Percentiles rank a stretch among this genome's conserved stretches.
Conservation (phyloP, 2,797 vertebrate genomes). For the Sebastes iracundus region DNA sequence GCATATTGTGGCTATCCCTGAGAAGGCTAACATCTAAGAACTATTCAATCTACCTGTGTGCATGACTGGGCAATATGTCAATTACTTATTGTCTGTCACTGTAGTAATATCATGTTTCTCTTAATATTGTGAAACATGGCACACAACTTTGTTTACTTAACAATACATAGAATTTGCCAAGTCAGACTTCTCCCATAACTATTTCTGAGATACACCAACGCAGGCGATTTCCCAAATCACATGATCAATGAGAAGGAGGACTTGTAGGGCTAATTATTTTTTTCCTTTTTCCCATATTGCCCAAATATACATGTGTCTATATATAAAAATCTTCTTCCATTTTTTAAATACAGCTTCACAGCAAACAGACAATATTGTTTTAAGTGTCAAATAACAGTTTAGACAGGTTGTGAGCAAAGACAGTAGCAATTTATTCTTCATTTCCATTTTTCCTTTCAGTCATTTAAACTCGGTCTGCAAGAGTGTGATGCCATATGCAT, state of each 20-base stretch:
- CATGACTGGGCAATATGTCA: not conserved
- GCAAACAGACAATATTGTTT: conserved; percentile 29
- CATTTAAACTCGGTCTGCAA: conserved; percentile 8
- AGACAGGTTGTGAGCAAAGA: conserved; percentile 24
- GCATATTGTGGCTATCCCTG: not conserved
- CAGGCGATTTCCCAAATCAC: not conserved
- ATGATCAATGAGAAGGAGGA: not conserved
- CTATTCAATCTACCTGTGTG: not conserved
- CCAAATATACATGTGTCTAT: not conserved
- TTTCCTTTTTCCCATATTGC: not conserved
- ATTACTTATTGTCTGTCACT: not conserved
- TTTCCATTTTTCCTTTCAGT: conserved; percentile 16
- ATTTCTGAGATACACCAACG: not conserved
- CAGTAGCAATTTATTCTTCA: conserved; percentile 4
- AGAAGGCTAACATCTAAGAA: conserved; percentile 6
- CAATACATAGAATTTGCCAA: not conserved
- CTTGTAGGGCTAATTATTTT: not conserved
- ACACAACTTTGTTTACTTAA: not conserved
- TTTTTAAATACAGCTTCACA: not conserved
- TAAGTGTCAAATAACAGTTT: conserved; percentile 54
- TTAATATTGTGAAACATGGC: not conserved
- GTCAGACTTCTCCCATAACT: not conserved
- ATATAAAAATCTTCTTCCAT: conserved; percentile 2
- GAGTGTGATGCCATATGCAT: conserved; percentile 12
- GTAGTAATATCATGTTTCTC: not conserved